Evolutionary conservation across 2,113 vertebrate species (phyloP).

Genomic region (Melospiza georgiana): DNA sequence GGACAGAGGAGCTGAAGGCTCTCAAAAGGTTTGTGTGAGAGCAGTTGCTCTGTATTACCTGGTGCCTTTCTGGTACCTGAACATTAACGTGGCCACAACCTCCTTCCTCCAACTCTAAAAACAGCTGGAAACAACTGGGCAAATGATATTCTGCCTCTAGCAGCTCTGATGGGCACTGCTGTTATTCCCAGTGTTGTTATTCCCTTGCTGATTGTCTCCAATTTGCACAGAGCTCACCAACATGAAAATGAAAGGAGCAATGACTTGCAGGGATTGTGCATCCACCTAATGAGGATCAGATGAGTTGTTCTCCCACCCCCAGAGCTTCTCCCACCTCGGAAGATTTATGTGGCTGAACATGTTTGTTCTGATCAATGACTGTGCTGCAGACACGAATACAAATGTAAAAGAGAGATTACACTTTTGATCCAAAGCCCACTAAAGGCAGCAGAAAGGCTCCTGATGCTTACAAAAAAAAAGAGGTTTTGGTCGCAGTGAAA

Average conservation of each 20-base stretch:
- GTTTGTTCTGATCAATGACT: conserved; percentile 36
- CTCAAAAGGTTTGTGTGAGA: neutral
- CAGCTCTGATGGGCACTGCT: neutral
- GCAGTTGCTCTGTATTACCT: neutral
- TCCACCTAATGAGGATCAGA: conserved; percentile 37
- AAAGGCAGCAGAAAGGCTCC: neutral
- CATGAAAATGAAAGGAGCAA: neutral
- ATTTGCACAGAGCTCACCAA: neutral
- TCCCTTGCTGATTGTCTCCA: neutral
- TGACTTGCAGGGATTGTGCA: neutral
- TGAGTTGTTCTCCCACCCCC: conserved; percentile 21
- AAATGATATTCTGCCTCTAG: neutral
- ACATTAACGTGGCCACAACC: neutral
- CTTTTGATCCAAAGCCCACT: neutral
- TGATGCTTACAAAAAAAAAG: neutral
- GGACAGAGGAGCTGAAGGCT: neutral
- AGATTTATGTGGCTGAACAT: neutral
- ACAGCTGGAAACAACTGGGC: neutral
- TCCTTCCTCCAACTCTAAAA: neutral
- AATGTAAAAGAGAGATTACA: neutral
- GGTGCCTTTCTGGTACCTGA: neutral
- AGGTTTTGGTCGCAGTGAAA: neutral
- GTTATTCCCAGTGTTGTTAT: neutral
- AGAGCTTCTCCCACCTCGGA: conserved; percentile 10
- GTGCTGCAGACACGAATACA: neutral